Percentiles rank a stretch among this genome's conserved stretches.
Conservation (phyloP, 2,113 vertebrate species). For the Jaculus jaculus region DNA sequence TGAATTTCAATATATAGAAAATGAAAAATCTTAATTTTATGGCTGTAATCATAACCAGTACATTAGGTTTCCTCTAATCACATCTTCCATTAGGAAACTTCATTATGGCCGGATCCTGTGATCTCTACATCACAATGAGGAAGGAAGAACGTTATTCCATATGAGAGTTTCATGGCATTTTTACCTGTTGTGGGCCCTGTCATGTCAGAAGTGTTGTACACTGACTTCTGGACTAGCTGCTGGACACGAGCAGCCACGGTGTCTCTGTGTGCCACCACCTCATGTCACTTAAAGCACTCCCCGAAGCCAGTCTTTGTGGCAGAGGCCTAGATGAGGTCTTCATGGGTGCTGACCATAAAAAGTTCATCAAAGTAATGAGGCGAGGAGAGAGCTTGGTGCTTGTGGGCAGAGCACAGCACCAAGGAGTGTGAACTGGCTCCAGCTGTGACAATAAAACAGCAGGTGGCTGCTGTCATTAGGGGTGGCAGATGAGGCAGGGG, state of each 20-base stretch:
- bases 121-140: background rate
- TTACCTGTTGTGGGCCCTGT: slow-evolving; percentile 86
- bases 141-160: slow-evolving; percentile 30
- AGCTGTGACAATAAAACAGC: slow-evolving; percentile 99
- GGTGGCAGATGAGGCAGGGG: slow-evolving; percentile 96
- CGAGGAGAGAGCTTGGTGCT: slow-evolving; percentile 90
- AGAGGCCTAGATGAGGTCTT: slow-evolving; percentile 94
- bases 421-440: slow-evolving; percentile 95
- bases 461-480: slow-evolving; percentile 99
- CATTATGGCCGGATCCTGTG: slow-evolving; percentile 18
- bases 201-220: slow-evolving; percentile 77
- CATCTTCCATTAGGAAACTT: slow-evolving; percentile 63
- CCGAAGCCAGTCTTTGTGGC: slow-evolving; percentile 86
- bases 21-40: slow-evolving; percentile 65
- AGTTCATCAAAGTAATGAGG: slow-evolving; percentile 99
- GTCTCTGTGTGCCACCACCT: slow-evolving; percentile 82
- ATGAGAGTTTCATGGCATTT: slow-evolving; percentile 61
- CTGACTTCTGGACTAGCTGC: slow-evolving; percentile 77
- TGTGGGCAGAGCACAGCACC: slow-evolving; percentile 92
- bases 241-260: slow-evolving; percentile 78
- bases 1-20: slow-evolving; percentile 54
- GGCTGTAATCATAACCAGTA: slow-evolving; percentile 68
- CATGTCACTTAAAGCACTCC: slow-evolving; percentile 83
- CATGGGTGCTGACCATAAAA: slow-evolving; percentile 99
- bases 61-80: slow-evolving; percentile 70